Conservation (phyloP, 1,140 invertebrate genomes). For the Neotoxoptera formosana region DNA sequence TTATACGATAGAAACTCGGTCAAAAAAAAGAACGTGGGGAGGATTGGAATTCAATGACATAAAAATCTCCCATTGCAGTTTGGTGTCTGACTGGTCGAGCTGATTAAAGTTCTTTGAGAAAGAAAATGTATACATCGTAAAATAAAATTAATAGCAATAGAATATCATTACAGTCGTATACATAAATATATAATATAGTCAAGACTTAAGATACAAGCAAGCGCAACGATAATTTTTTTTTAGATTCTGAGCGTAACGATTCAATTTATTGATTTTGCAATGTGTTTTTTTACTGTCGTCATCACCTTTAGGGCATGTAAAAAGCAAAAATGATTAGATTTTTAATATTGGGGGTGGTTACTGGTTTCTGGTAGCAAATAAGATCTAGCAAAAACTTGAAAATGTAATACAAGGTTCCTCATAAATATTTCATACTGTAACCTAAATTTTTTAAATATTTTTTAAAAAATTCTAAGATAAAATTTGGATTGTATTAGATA, state of each 20-base stretch:
- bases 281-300: too few species aligned
- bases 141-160: not conserved
- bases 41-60: not conserved
- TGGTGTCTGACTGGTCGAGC: not conserved
- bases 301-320: too few species aligned
- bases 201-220: not conserved
- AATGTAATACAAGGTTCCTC: too few species aligned
- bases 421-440: too few species aligned
- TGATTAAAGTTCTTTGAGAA: not conserved
- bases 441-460: too few species aligned
- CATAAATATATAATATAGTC: not conserved
- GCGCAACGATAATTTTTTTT: not conserved
- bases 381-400: too few species aligned
- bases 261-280: too few species aligned
- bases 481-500: too few species aligned
- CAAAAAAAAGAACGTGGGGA: not conserved
- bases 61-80: not conserved
- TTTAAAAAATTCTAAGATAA: too few species aligned
- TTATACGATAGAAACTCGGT: not conserved
- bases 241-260: not conserved
- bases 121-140: not conserved
- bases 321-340: too few species aligned
- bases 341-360: too few species aligned
- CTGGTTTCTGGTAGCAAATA: too few species aligned
- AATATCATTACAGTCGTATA: not conserved